Conservation (phyloP, 2,888 invertebrate genomes). For the Netelia inedita region DNA sequence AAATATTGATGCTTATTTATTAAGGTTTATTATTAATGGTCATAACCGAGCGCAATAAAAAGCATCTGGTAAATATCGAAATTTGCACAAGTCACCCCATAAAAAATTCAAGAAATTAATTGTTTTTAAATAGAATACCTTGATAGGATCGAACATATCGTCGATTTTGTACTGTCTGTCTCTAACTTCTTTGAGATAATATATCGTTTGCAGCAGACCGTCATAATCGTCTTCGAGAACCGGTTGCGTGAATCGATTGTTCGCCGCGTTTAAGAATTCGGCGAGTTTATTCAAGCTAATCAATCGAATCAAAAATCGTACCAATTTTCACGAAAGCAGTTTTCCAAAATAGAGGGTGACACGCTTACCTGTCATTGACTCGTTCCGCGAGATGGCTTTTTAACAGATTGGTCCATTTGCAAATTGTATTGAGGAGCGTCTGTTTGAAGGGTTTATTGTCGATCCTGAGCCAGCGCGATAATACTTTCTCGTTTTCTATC, state of each 20-base stretch:
- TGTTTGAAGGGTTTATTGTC: slow-evolving; percentile 93
- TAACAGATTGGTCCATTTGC: slow-evolving; percentile 95
- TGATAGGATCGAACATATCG: slow-evolving; percentile 95
- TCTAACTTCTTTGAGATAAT: slow-evolving; percentile 91
- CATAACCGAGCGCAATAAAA: no score
- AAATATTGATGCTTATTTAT: no score
- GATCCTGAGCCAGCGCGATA: slow-evolving; percentile 93
- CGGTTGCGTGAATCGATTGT: slow-evolving; percentile 90
- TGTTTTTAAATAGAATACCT: slow-evolving; percentile 78
- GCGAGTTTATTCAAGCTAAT: slow-evolving; percentile 91
- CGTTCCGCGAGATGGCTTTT: slow-evolving; percentile 94
- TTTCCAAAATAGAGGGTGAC: slow-evolving; percentile 51
- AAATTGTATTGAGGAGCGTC: slow-evolving; percentile 92
- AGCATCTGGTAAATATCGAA: no score
- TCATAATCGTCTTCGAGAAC: slow-evolving; percentile 95
- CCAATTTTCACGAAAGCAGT: slow-evolving; percentile 49
- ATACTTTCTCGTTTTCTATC: slow-evolving; percentile 89
- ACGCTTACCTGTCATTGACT: slow-evolving; percentile 89
- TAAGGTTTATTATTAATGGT: no score
- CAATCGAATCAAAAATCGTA: slow-evolving; percentile 52
- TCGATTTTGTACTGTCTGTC: slow-evolving; percentile 93
- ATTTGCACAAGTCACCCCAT: background rate
- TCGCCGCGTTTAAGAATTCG: slow-evolving; percentile 91
- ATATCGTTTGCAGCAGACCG: slow-evolving; percentile 93
- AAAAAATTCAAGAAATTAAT: slow-evolving; percentile 5